Conservation (phyloP, 2,113 vertebrate genomes). For the Isichthys henryi region DNA sequence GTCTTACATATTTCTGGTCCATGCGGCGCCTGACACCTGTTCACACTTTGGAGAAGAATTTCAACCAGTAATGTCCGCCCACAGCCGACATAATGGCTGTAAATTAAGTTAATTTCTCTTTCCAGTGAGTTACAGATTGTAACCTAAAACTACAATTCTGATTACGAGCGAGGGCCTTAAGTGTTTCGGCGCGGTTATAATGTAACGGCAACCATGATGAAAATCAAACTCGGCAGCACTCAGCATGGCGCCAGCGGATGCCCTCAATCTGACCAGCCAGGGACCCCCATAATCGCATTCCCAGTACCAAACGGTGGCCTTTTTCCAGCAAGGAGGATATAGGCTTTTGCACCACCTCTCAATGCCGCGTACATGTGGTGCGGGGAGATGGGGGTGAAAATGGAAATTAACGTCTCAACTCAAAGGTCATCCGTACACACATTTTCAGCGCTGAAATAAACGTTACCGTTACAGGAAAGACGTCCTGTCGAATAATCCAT, state of each 20-base stretch:
- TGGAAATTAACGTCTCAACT: not conserved
- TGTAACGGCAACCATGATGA: not conserved
- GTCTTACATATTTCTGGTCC: not conserved
- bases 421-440: not conserved
- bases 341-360: not conserved
- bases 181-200: not conserved
- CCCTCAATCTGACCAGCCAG: not conserved
- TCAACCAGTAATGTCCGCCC: not conserved
- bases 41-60: not conserved
- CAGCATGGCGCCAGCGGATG: not conserved
- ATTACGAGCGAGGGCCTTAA: not conserved
- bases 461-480: not conserved
- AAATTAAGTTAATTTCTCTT: not conserved
- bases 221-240: not conserved
- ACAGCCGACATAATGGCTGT: not conserved
- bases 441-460: not conserved
- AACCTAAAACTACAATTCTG: not conserved
- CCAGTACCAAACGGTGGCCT: not conserved
- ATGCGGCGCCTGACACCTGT: slow-evolving; percentile 8
- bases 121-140: not conserved
- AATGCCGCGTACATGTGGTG: not conserved
- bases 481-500: not conserved
- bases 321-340: not conserved
- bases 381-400: not conserved
- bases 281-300: not conserved